Evolutionary conservation across 1,140 invertebrate species (phyloP).

Genomic region (Phymastichus coffea): DNA sequence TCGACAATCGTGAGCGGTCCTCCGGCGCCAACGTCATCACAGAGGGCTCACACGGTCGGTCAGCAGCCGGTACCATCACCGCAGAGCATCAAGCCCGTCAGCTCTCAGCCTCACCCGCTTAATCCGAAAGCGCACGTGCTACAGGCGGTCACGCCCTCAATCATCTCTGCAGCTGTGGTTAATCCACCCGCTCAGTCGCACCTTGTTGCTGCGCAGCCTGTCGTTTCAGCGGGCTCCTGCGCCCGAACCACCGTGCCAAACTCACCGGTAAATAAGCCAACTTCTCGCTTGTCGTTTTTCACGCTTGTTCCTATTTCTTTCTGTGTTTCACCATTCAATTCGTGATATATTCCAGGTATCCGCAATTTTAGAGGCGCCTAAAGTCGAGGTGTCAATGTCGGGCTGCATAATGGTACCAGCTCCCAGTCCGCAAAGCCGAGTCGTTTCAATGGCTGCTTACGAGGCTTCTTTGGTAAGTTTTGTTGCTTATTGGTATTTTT

Average conservation of each 20-base stretch:
- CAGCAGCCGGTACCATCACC: slow-evolving; percentile 47
- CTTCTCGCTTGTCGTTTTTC: too few relatives aligned
- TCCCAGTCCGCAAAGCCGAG: slow-evolving; percentile 59
- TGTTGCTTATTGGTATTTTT: neutral
- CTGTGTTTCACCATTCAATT: too few relatives aligned
- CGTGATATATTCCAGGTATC: too few relatives aligned
- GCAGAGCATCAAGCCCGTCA: slow-evolving; percentile 46
- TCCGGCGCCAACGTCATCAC: slow-evolving; percentile 44
- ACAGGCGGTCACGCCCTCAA: slow-evolving; percentile 51
- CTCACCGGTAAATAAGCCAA: slow-evolving; percentile 39
- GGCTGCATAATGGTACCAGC: slow-evolving; percentile 63
- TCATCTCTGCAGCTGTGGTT: slow-evolving; percentile 58
- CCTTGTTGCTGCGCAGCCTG: slow-evolving; percentile 41
- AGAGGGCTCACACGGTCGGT: neutral
- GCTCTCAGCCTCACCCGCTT: slow-evolving; percentile 49
- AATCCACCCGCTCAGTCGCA: slow-evolving; percentile 62
- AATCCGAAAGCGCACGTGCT: slow-evolving; percentile 56
- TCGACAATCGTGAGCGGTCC: slow-evolving; percentile 45
- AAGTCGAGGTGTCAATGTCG: slow-evolving; percentile 60
- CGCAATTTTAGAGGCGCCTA: slow-evolving; percentile 61
- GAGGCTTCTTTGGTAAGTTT: slow-evolving; percentile 70
- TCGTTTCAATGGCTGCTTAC: slow-evolving; percentile 62
- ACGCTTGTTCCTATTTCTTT: too few relatives aligned
- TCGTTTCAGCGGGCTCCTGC: slow-evolving; percentile 45
- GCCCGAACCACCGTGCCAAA: slow-evolving; percentile 44